Evolutionary conservation across 37 sponge, comb jelly and placozoan genomes (phyloP).

Genomic region (Theonella swinhoei): DNA sequence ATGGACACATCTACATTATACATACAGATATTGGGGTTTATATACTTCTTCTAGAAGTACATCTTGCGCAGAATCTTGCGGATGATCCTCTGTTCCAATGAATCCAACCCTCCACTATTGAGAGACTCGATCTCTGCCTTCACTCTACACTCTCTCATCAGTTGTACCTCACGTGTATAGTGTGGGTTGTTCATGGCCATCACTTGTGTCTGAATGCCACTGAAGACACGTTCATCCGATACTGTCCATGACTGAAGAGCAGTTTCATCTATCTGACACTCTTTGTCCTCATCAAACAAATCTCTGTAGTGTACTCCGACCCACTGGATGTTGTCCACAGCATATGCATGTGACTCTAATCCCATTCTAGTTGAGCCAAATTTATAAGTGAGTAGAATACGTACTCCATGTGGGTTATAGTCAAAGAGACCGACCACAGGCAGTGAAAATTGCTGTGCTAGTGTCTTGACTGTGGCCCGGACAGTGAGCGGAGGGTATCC

Average conservation of each 20-base stretch:
- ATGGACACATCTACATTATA: too few relatives aligned
- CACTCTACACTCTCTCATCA: slow-evolving; percentile 51
- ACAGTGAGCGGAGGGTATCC: slow-evolving; percentile 95
- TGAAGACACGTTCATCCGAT: slow-evolving; percentile 58
- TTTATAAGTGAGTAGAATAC: slow-evolving; percentile 92
- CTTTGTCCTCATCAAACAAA: slow-evolving; percentile 35
- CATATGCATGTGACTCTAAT: slow-evolving; percentile 70
- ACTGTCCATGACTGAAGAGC: slow-evolving; percentile 74
- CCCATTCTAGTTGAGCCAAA: slow-evolving; percentile 93
- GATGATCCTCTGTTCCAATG: slow-evolving; percentile 62
- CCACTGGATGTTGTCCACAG: slow-evolving; percentile 79
- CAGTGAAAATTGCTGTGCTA: slow-evolving; percentile 53
- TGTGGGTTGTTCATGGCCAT: slow-evolving; percentile 34
- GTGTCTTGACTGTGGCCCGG: slow-evolving; percentile 69
- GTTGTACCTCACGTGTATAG: slow-evolving; percentile 53
- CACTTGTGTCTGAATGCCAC: slow-evolving; percentile 3
- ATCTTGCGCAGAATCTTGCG: slow-evolving; percentile 64
- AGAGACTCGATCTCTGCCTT: slow-evolving; percentile 93
- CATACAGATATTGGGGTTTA: too few relatives aligned
- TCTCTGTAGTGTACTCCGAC: slow-evolving; percentile 84
- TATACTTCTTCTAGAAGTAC: too few relatives aligned
- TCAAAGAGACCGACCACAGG: slow-evolving; percentile 95
- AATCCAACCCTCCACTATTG: slow-evolving; percentile 55
- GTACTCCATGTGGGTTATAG: slow-evolving; percentile 95
- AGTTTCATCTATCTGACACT: slow-evolving; percentile 18